Evolutionary conservation across 2,113 vertebrate genomes (phyloP), one percentile per base, ranked within the genome.

Genomic region (Pseudorasbora parva): DNA sequence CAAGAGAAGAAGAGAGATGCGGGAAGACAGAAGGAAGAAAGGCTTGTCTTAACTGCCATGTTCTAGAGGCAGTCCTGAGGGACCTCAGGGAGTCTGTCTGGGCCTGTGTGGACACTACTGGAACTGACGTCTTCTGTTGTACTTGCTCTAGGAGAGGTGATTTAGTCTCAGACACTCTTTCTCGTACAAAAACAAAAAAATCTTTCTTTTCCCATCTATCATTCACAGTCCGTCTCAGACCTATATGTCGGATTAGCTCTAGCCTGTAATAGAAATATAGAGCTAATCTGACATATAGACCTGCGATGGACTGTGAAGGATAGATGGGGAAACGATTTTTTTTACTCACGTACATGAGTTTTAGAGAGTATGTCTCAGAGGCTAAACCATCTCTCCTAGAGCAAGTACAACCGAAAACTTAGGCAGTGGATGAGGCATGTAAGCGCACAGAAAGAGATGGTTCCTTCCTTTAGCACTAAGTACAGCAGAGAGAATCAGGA

Each of bases 401-500:
- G 25, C 10, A 21, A 25, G 25, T 49, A 21, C 8, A 80, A 21
- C 41, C 33, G 6, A 49, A 51, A 23, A 80, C 59, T 49, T 33
- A 1, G 5, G 43, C 25, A n/a, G 17, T 12, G 60, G 43, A 64
- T 33, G 43, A 80, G 30, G 17, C 17, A 51, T 33, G 59, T 54
- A 51, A 69, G 19, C 6, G 2, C 30, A 69, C 14, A 69, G 19
- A 77, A 30, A 71, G 78, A 27, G 19, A 23, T 21, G 12, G 21
- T 8, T 43, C 72, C 45, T 49, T 51, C 45, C 25, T 51, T 74
- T 74, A 74, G 47, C 71, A 74, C 47, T 57, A 78, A 81, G 43
- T 82, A 75, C 89, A 93, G 90, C 87, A 90, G 91, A 81, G 49
- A 90, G 93, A 93, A 93, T 94, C 92, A 94, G 90, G 91, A 90